Conservation (phyloP, 2,797 vertebrate genomes). For the Malacoraja senta region DNA sequence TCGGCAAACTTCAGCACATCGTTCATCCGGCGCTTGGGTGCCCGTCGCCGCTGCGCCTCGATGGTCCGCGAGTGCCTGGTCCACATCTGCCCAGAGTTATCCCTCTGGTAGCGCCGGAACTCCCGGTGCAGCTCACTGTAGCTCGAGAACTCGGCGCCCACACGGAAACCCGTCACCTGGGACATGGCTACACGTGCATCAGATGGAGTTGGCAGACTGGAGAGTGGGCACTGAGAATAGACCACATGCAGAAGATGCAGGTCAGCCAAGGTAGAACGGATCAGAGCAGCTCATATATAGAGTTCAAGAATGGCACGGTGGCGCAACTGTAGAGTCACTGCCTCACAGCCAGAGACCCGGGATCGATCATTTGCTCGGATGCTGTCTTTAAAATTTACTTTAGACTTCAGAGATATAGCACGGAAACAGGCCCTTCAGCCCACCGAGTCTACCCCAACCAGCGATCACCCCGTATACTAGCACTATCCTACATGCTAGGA, state of each 20-base stretch:
- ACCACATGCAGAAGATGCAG: not conserved
- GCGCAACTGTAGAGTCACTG: too few relatives aligned
- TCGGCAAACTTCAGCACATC: constrained; percentile 15
- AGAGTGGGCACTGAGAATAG: not conserved
- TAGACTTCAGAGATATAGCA: too few relatives aligned
- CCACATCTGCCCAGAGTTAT: not conserved
- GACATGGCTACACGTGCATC: not conserved
- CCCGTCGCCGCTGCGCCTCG: constrained; percentile 3
- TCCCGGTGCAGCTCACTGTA: constrained; percentile 26
- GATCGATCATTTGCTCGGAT: too few relatives aligned
- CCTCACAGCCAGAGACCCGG: too few relatives aligned
- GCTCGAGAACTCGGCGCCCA: not conserved
- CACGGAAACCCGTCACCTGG: not conserved
- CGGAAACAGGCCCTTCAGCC: too few relatives aligned
- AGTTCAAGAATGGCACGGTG: too few relatives aligned
- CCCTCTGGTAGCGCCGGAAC: constrained; percentile 22
- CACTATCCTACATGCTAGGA: too few relatives aligned
- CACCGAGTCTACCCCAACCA: too few relatives aligned
- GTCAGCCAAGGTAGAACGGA: not conserved
- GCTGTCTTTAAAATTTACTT: too few relatives aligned
- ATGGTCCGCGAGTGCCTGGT: constrained; percentile 20
- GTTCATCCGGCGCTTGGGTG: not conserved
- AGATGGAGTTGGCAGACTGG: not conserved
- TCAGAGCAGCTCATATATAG: not conserved
- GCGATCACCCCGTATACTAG: too few relatives aligned